These are phyloP conservation scores for Rhodinocichla rosea DNA, from an alignment of 2,113 vertebrate genomes.

Conservation along the genomic window DNA sequence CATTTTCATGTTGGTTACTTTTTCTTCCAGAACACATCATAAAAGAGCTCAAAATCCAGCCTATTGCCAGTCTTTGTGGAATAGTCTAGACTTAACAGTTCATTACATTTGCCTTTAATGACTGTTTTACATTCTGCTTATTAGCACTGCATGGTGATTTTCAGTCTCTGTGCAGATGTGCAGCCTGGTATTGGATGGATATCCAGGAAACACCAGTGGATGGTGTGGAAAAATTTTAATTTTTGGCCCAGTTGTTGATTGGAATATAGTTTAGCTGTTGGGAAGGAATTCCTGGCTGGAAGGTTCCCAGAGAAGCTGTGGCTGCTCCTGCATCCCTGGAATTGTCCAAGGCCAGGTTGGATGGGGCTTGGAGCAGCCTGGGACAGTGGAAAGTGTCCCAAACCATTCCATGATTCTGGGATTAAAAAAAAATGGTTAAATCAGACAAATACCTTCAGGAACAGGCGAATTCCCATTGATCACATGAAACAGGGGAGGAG, in stretches of 20 bases:
- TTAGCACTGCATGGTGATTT: not conserved
- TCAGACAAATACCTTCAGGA: not conserved
- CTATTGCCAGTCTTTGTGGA: not conserved
- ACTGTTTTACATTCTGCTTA: not conserved
- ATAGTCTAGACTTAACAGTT: not conserved
- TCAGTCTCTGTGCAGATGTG: not conserved
- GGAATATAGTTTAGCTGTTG: not conserved
- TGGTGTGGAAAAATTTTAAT: not conserved
- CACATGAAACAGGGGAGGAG: not conserved
- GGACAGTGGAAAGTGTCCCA: fast-evolving
- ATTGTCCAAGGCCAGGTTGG: not conserved
- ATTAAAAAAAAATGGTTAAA: not conserved
- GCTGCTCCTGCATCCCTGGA: not conserved
- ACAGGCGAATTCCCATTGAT: not conserved
- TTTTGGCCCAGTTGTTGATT: not conserved
- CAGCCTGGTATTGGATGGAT: not conserved
- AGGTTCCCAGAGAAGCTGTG: not conserved
- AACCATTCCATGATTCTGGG: not conserved
- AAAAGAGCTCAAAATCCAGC: not conserved
- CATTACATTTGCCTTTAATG: not conserved
- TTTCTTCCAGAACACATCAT: not conserved
- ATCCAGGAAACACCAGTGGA: not conserved
- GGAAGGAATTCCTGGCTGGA: not conserved
- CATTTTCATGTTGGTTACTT: not conserved
- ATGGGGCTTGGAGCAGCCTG: not conserved